Percentiles rank a stretch among this genome's conserved stretches.
These are phyloP conservation scores for Myodes glareolus DNA, from an alignment of 2,113 vertebrate genomes.

Conservation along the genomic window DNA sequence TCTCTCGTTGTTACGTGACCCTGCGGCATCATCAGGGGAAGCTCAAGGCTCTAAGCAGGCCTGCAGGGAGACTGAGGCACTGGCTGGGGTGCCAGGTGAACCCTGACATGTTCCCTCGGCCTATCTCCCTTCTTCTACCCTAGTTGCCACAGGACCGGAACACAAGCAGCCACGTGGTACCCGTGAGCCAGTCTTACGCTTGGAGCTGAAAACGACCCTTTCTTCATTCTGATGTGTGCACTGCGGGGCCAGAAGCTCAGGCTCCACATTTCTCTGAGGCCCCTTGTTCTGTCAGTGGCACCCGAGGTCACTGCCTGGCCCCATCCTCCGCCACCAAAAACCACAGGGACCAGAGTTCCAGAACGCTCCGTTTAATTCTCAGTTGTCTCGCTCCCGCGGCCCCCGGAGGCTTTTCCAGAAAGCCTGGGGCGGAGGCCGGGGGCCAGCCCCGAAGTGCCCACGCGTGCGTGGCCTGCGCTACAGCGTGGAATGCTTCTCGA, in stretches of 20 bases:
- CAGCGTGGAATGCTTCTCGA: conserved; percentile 88
- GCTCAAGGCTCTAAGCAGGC: not conserved
- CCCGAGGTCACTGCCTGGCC: not conserved
- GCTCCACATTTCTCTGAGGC: not conserved
- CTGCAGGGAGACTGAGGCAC: not conserved
- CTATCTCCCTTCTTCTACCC: too few species aligned
- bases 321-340: not conserved
- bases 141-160: not conserved
- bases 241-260: not conserved
- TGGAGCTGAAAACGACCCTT: not conserved
- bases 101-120: not conserved
- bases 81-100: not conserved
- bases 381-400: not conserved
- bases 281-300: not conserved
- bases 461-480: not conserved
- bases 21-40: not conserved
- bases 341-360: not conserved
- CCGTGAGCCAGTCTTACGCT: not conserved
- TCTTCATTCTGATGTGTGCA: not conserved
- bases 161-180: not conserved
- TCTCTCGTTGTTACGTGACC: not conserved
- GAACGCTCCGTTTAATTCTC: conserved; percentile 22
- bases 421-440: not conserved
- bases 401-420: not conserved
- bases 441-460: not conserved